Base-by-base conservation (phyloP, 2,888 invertebrate species). In the Steinernema hermaphroditum region DNA sequence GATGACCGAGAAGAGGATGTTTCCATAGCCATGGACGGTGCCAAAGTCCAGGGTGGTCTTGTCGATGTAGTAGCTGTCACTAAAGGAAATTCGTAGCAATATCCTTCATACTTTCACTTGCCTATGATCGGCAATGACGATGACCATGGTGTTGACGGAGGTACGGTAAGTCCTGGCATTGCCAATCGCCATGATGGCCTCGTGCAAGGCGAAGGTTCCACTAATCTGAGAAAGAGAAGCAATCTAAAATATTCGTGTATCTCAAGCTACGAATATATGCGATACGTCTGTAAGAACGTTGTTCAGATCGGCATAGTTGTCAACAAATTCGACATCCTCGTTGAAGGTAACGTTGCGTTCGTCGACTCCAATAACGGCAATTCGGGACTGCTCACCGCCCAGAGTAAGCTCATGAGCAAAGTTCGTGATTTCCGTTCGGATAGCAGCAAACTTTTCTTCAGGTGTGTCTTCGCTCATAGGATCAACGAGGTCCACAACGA, bases 121-220 rank as follows among this genome's bases (percentile, higher is more conserved):
- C 54, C 24, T 54, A 16, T 62, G 62, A 16, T 62, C 62, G n/a
- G 62, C 62, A 16, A 62, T 24, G 32, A 62, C 62, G 32, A 62
- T 27, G 16, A 62, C 32, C 1, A 29, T 24, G 6, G 62, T 62
- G 62, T 62, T 62, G 27, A 32, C 62, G 4, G 16, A 16, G 1
- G 62, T 1, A 62, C 62, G 62, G 32, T 46, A 46, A 19, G 32
- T 32, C 6, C 32, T 32, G 16, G 27, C 29, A n/a, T 29, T 32
- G 9, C 4, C 37, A 4, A 37, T 4, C 4, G 4, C 6, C 4
- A 12, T 37, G 4, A 37, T 4, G 6, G 37, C 37, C 37, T 37
- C 37, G 12, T 37, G 4, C 37, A 37, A 8, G 37, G 37, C 37
- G 12, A 37, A 8, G 37, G 37, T 37, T 4, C 37, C 37, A 12